These are phyloP conservation scores for Ceratina japonica DNA, from an alignment of 1,140 invertebrate species.

Conservation along the genomic window DNA sequence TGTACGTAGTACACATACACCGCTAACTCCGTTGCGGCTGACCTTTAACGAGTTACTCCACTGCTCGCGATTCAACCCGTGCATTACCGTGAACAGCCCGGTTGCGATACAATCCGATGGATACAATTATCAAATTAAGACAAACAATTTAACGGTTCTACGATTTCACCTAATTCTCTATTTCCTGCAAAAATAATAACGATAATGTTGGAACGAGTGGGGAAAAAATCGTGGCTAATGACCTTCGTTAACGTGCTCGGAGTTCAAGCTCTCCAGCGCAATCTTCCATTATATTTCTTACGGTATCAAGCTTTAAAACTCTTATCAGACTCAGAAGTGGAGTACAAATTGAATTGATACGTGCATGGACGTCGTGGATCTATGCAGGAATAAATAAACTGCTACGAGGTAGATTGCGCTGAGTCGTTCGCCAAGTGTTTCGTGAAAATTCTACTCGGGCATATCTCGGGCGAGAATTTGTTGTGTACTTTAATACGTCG, in stretches of 20 bases:
- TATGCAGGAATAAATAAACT: not conserved
- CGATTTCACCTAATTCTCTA: not conserved
- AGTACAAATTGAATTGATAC: not conserved
- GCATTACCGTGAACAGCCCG: not conserved
- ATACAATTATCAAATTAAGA: slow-evolving; percentile 13
- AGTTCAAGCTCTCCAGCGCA: too few relatives aligned
- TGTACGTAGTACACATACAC: slow-evolving; percentile 21
- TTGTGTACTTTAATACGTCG: not conserved
- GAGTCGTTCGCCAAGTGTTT: not conserved
- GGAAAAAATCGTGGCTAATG: not conserved
- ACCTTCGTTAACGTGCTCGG: not conserved
- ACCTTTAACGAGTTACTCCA: slow-evolving; percentile 40
- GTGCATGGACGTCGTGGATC: too few relatives aligned
- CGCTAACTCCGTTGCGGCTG: slow-evolving; percentile 25
- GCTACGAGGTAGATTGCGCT: not conserved
- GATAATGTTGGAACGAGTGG: not conserved
- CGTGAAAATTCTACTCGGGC: too few relatives aligned
- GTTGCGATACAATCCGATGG: not conserved
- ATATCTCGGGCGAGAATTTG: slow-evolving; percentile 4
- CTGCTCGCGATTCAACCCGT: slow-evolving; percentile 27
- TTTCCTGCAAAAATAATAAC: too few relatives aligned
- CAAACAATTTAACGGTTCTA: not conserved
- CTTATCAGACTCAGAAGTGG: too few relatives aligned
- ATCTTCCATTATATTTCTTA: too few relatives aligned
- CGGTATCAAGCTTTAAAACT: too few relatives aligned